These are phyloP conservation scores for Tyria jacobaeae DNA, from an alignment of 2,888 invertebrate species.

Conservation along the genomic window DNA sequence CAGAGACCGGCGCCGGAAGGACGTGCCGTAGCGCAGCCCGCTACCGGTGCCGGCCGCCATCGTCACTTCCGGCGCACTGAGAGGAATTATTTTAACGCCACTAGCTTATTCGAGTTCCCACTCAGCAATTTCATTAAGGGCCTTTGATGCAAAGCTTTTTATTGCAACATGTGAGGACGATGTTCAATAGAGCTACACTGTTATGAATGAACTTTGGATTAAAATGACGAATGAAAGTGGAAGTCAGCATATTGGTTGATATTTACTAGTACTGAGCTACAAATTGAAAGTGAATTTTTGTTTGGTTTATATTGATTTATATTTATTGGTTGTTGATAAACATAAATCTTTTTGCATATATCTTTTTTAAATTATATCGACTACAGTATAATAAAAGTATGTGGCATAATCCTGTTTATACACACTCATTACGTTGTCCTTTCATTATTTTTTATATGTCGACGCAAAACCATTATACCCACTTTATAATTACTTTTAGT, in stretches of 20 bases:
- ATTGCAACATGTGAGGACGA: conserved; percentile 50
- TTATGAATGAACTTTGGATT: conserved; percentile 42
- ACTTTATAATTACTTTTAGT: too few relatives aligned
- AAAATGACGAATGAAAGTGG: conserved; percentile 38
- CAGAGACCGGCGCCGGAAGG: conserved; percentile 64
- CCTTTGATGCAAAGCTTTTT: conserved; percentile 59
- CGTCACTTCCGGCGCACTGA: conserved; percentile 65
- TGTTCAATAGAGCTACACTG: conserved; percentile 53
- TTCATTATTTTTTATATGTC: too few relatives aligned
- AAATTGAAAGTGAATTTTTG: conserved; percentile 6
- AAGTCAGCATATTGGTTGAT: conserved; percentile 21
- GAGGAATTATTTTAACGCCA: conserved; percentile 70
- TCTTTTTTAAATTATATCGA: too few relatives aligned
- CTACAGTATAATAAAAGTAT: too few relatives aligned
- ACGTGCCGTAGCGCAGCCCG: conserved; percentile 65
- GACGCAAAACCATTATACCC: too few relatives aligned
- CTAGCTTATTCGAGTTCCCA: conserved; percentile 54
- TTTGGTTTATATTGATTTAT: neutral
- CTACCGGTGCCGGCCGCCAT: conserved; percentile 62
- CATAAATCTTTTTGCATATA: too few relatives aligned
- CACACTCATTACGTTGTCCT: too few relatives aligned
- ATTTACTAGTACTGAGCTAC: conserved; percentile 18
- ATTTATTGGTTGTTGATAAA: too few relatives aligned
- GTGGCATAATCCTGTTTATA: too few relatives aligned
- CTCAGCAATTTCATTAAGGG: conserved; percentile 65